Percentiles rank a stretch among this genome's conserved stretches.
Conservation (phyloP, 2,888 invertebrate genomes). For the Pycnomerus fuliginosus region DNA sequence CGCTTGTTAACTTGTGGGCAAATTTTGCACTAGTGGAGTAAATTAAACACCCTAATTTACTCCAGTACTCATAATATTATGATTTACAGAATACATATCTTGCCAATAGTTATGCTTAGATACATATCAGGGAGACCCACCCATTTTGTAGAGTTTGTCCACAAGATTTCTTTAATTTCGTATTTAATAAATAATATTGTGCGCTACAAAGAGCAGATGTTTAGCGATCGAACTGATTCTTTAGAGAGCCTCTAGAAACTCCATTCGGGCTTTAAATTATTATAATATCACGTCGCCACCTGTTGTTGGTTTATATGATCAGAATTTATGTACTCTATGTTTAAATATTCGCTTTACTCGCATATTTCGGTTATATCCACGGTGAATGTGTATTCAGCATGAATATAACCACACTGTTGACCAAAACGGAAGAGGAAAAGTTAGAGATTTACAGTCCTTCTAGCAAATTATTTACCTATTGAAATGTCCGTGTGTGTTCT, state of each 20-base stretch:
- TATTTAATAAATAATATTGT: slow-evolving; percentile 17
- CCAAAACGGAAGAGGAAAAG: no score
- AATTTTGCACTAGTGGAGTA: slow-evolving; percentile 8
- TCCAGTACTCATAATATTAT: background rate
- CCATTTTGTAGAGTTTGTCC: slow-evolving; percentile 20
- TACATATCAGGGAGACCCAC: background rate
- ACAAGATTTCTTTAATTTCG: slow-evolving; percentile 21
- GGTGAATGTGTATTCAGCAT: slow-evolving; percentile 3
- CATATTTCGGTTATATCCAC: slow-evolving; percentile 6
- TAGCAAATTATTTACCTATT: slow-evolving; percentile 43
- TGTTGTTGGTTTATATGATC: background rate
- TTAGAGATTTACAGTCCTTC: slow-evolving; percentile 45
- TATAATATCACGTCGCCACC: slow-evolving; percentile 30
- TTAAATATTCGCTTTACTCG: no score
- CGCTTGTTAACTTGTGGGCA: slow-evolving; percentile 28
- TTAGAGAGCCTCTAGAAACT: slow-evolving; percentile 15
- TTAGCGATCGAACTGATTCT: slow-evolving; percentile 11
- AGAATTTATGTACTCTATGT: no score
- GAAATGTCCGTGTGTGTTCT: slow-evolving; percentile 61
- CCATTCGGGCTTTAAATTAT: slow-evolving; percentile 18
- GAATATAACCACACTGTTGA: slow-evolving; percentile 38
- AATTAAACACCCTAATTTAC: background rate
- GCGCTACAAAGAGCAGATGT: slow-evolving; percentile 18
- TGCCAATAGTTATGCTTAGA: slow-evolving; percentile 3
- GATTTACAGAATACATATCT: slow-evolving; percentile 1